phyloP scores from a whole-genome alignment of 2,797 vertebrate species.

The Oophaga sylvatica region DNA sequence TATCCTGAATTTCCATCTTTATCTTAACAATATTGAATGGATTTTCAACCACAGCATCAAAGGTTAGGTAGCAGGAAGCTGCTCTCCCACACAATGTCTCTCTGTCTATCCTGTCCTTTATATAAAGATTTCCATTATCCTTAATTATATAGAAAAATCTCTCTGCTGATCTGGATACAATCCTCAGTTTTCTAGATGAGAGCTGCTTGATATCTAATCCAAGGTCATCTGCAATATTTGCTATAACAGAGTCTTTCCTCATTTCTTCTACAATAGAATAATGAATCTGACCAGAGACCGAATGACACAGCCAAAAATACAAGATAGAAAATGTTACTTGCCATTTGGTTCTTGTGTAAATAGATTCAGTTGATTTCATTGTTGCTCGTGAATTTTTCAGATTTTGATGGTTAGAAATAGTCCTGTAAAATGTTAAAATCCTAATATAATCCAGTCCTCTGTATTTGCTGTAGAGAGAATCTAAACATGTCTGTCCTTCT shows the following conservation, averaged over 20 bases:
- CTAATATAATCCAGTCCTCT: slow-evolving; percentile 5
- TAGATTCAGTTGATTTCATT: slow-evolving; percentile 15
- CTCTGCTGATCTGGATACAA: slow-evolving; percentile 54
- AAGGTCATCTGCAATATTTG: slow-evolving; percentile 60
- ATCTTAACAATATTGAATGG: slow-evolving; percentile 80
- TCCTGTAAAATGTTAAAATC: background rate
- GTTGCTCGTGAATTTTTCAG: background rate
- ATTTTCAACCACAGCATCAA: slow-evolving; percentile 80
- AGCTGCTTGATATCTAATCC: slow-evolving; percentile 61
- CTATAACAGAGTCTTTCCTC: slow-evolving; percentile 48
- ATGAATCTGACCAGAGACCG: slow-evolving; percentile 62
- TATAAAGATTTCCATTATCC: slow-evolving; percentile 64
- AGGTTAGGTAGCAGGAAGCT: slow-evolving; percentile 76
- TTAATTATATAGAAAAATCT: slow-evolving; percentile 60
- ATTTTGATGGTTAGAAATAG: background rate
- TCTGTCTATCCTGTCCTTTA: slow-evolving; percentile 74
- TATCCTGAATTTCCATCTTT: slow-evolving; percentile 72
- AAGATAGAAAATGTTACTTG: slow-evolving; percentile 72
- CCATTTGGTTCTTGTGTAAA: slow-evolving; percentile 57
- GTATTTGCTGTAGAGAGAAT: background rate
- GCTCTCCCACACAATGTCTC: slow-evolving; percentile 71
- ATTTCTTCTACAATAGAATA: slow-evolving; percentile 62
- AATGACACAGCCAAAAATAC: slow-evolving; percentile 70
- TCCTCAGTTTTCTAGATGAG: slow-evolving; percentile 59
- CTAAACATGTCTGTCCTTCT: slow-evolving; percentile 23